phyloP scores from a whole-genome alignment of 2,113 vertebrate genomes.

The Falco punctatus region DNA sequence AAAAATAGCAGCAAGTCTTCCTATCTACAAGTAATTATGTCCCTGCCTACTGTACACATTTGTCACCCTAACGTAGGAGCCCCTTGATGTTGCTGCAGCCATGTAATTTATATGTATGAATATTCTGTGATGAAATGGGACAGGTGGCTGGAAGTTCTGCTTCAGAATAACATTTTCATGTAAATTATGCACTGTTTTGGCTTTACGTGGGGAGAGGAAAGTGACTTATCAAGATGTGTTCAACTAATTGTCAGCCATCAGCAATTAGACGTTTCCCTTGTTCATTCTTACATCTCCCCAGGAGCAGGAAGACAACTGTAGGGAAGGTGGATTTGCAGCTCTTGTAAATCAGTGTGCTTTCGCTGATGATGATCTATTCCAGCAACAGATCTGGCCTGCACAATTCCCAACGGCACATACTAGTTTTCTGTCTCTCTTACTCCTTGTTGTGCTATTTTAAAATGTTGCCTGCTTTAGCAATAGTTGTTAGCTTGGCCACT shows the following conservation, averaged over 20 bases:
- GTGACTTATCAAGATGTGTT: constrained; percentile 28
- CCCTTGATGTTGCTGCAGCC: constrained; percentile 59
- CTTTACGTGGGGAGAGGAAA: constrained; percentile 30
- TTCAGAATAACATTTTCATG: constrained; percentile 68
- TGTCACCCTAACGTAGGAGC: constrained; percentile 63
- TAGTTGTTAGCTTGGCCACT: neutral
- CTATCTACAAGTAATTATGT: constrained; percentile 23
- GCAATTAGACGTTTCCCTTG: constrained; percentile 32
- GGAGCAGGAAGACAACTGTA: neutral
- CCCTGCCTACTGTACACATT: constrained; percentile 59
- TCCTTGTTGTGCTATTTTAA: neutral
- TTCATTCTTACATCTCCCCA: neutral
- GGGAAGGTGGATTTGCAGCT: neutral
- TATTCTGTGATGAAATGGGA: constrained; percentile 66
- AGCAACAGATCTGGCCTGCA: neutral
- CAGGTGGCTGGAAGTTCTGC: constrained; percentile 74
- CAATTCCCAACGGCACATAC: neutral
- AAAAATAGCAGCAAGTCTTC: constrained; percentile 48
- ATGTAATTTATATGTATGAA: constrained; percentile 68
- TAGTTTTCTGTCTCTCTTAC: neutral
- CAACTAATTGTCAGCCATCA: constrained; percentile 49
- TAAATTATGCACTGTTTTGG: constrained; percentile 56
- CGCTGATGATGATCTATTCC: neutral
- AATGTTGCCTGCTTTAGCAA: neutral
- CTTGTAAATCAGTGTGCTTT: neutral